Conservation (phyloP, 2,888 invertebrate species). For the Trachelus stipa region DNA sequence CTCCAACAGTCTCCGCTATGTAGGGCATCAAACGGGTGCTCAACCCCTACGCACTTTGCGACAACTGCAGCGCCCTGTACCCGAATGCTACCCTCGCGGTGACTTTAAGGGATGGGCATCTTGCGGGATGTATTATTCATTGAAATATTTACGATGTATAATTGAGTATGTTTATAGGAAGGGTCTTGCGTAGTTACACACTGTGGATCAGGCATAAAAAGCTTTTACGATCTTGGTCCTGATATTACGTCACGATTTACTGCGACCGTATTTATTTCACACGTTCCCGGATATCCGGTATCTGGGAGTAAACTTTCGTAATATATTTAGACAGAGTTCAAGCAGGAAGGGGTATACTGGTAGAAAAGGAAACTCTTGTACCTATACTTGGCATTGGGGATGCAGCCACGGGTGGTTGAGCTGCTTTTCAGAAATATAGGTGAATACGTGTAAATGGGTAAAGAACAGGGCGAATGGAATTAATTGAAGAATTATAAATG, state of each 20-base stretch:
- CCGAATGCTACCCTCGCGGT: neutral
- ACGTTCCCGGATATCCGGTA: neutral
- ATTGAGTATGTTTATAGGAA: neutral
- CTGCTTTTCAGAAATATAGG: neutral
- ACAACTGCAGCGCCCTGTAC: neutral
- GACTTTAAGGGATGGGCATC: neutral
- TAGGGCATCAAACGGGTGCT: constrained; percentile 60
- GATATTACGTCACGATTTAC: neutral
- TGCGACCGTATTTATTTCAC: neutral
- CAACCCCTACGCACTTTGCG: constrained; percentile 55
- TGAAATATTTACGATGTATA: neutral
- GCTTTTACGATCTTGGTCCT: neutral
- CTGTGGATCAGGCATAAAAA: neutral
- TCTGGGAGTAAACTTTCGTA: neutral
- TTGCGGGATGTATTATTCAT: neutral
- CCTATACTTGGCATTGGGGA: neutral
- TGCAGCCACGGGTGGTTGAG: neutral
- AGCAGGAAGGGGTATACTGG: neutral
- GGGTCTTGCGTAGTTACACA: neutral
- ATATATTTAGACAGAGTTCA: neutral
- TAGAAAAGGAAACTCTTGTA: neutral
- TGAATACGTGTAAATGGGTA: neutral
- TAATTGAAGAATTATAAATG: neutral
- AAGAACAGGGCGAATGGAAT: neutral
- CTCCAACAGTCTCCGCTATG: constrained; percentile 40